A percentile compares a stretch with the other conserved stretches of the same genome.
Evolutionary conservation across 2,888 invertebrate genomes (phyloP).

Genomic region (Drosophila mimica): DNA sequence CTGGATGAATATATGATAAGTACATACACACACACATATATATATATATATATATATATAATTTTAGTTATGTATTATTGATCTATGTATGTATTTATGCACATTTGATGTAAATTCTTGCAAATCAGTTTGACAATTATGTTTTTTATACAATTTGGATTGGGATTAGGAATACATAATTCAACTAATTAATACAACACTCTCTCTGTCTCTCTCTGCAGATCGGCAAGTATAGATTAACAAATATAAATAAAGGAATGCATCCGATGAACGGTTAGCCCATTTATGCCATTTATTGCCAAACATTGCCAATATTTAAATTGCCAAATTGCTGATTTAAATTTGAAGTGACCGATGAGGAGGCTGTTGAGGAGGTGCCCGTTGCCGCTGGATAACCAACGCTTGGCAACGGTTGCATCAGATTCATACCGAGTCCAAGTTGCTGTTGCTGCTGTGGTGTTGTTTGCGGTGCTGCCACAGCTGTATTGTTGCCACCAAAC

Average conservation of each 20-base stretch:
- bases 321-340: slow-evolving; percentile 85
- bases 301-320: slow-evolving; percentile 85
- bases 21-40: slow-evolving; percentile 22
- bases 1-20: slow-evolving; percentile 16
- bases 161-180: slow-evolving; percentile 52
- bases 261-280: slow-evolving; percentile 20
- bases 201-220: slow-evolving; percentile 1
- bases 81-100: slow-evolving; percentile 21
- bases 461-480: slow-evolving; percentile 29
- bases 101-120: background rate
- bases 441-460: slow-evolving; percentile 58
- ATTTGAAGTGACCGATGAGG: slow-evolving; percentile 78
- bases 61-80: slow-evolving; percentile 21
- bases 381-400: slow-evolving; percentile 54
- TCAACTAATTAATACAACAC: slow-evolving; percentile 65
- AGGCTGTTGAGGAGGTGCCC: slow-evolving; percentile 49
- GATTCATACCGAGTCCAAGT: slow-evolving; percentile 62
- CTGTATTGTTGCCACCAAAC: slow-evolving; percentile 54
- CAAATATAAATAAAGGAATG: slow-evolving; percentile 49
- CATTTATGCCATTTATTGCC: slow-evolving; percentile 82
- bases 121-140: slow-evolving; percentile 19
- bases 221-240: slow-evolving; percentile 58
- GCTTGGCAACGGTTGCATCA: slow-evolving; percentile 66
- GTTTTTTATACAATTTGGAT: slow-evolving; percentile 42
- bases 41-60: slow-evolving; percentile 21